phyloP scores from a whole-genome alignment of 2,888 invertebrate genomes.

The Neoaliturus tenellus region DNA sequence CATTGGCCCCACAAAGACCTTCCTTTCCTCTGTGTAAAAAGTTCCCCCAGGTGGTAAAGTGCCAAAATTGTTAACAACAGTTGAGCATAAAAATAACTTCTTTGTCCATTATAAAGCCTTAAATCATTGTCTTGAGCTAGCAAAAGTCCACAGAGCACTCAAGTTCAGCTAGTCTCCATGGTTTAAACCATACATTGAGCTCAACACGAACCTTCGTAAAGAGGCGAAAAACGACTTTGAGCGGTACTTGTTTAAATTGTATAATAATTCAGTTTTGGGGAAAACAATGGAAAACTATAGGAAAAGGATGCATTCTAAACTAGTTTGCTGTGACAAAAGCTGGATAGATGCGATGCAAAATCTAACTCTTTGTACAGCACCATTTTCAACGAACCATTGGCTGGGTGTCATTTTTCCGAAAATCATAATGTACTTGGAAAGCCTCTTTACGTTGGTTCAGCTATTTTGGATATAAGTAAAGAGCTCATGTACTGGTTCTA shows the following conservation, averaged over 20 bases:
- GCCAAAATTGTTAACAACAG: conserved; percentile 64
- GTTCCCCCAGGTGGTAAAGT: conserved; percentile 22
- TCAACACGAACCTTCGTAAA: conserved; percentile 22
- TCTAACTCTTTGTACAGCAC: conserved; percentile 33
- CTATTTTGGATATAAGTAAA: background rate
- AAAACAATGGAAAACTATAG: background rate
- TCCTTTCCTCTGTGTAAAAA: conserved; percentile 38
- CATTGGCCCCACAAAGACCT: conserved; percentile 46
- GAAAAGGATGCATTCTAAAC: background rate
- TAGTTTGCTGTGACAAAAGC: background rate
- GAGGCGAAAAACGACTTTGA: conserved; percentile 5
- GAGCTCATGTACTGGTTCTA: background rate
- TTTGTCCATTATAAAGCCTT: conserved; percentile 69
- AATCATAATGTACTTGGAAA: background rate
- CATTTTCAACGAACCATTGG: conserved; percentile 58
- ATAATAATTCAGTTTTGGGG: background rate
- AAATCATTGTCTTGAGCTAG: conserved; percentile 63
- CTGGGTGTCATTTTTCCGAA: background rate
- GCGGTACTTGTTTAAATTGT: background rate
- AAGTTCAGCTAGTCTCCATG: conserved; percentile 67
- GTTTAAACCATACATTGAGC: conserved; percentile 59
- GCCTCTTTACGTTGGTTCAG: background rate
- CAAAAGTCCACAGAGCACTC: conserved; percentile 67
- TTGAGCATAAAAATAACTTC: conserved; percentile 67
- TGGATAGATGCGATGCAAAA: background rate